Evolutionary conservation across 2,113 vertebrate genomes (phyloP).

Genomic region (Chloroceryle aenea): DNA sequence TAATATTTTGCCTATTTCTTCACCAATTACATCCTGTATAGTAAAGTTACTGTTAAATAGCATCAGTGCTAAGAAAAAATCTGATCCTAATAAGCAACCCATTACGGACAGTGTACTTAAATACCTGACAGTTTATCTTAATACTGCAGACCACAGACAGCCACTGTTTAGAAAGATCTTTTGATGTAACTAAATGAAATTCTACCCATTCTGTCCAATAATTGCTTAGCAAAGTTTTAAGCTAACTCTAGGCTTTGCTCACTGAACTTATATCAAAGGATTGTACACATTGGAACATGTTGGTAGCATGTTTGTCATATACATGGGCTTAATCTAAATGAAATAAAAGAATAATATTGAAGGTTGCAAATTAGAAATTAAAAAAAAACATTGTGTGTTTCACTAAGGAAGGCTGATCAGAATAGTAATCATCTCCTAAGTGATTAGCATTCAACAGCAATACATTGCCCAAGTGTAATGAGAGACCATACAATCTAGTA

Average conservation of each 20-base stretch:
- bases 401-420: not conserved
- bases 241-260: not conserved
- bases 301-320: conserved; percentile 17
- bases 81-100: conserved; percentile 43
- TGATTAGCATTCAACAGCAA: not conserved
- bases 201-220: conserved; percentile 56
- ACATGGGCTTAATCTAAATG: not conserved
- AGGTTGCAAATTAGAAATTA: not conserved
- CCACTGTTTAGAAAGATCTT: conserved; percentile 44
- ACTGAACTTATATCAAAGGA: not conserved
- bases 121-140: conserved; percentile 65
- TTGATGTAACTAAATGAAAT: conserved; percentile 67
- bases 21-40: conserved; percentile 57
- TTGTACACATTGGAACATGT: not conserved
- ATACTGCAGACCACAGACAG: conserved; percentile 42
- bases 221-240: conserved; percentile 65
- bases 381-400: not conserved
- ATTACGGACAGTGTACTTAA: conserved; percentile 59
- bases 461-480: not conserved
- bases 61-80: not conserved
- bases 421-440: conserved; percentile 5
- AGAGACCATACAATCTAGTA: not conserved
- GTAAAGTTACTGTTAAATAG: not conserved
- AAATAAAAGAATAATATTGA: conserved; percentile 17
- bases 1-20: conserved; percentile 53